Evolutionary conservation across 2,888 invertebrate genomes (phyloP), one percentile per base, ranked within the genome.

Genomic region (Macropis europaea): DNA sequence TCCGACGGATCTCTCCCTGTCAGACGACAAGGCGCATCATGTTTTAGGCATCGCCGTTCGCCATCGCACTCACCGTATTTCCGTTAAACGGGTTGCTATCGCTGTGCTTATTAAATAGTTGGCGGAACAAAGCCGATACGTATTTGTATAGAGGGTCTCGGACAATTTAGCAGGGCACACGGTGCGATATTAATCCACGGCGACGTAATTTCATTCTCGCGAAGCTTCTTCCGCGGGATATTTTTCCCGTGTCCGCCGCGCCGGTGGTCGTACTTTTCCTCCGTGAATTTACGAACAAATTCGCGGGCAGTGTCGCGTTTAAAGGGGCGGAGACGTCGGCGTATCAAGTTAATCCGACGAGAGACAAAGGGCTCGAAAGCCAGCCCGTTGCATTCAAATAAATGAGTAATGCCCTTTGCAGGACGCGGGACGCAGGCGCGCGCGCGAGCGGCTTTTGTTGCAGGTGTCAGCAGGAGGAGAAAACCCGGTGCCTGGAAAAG

Each of bases 301-400:
- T 69, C 59, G 43, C 59, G 61, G 62, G 19, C 70, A 56, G 43
- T 66, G 70, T 66, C 40, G 28, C 66, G 57, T 60, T 69, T 73
- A 52, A 53, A 60, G 45, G 28, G 15, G 9, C 17, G 19, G 5
- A 22, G 19, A 22, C 38, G 57, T 15, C 57, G 66, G 24, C 60
- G 68, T 66, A 76, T 77, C 63, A 67, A 67, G 77, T 76, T 77
- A 77, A 78, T 77, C 66, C 73, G 22, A 45, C 38, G 30, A 76
- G 30, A 76, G 66, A 76, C 73, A 78, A 78, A 76, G 63, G 62
- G 30, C 13, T 60, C 52, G 64, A 72, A 63, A 61, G 43, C 26
- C 57, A 4, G 53, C 13, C n/a, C n/a, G n/a, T n/a, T n/a, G n/a
- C n/a, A n/a, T n/a, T n/a, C n/a, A n/a, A n/a, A n/a, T n/a, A n/a